These are phyloP conservation scores for Neomicropteryx cornuta DNA, from an alignment of 1,140 invertebrate species.

Conservation along the genomic window DNA sequence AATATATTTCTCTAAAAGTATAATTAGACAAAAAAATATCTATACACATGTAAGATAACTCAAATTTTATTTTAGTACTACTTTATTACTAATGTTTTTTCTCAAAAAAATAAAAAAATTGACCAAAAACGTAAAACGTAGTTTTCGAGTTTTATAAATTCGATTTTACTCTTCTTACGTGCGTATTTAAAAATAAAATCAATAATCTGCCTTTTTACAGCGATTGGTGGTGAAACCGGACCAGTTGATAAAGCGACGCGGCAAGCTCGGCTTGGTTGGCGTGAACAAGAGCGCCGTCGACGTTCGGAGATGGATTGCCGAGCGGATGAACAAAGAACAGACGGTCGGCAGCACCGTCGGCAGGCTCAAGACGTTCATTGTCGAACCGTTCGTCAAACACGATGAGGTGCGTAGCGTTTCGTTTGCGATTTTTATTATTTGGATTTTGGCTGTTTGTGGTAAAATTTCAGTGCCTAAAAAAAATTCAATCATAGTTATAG, in stretches of 20 bases:
- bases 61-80: too few relatives aligned
- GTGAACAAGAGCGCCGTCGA: conserved; percentile 75
- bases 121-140: background rate
- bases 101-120: too few relatives aligned
- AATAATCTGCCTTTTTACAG: conserved; percentile 30
- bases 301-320: conserved; percentile 79
- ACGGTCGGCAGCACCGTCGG: conserved; percentile 76
- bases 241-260: conserved; percentile 95
- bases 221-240: conserved; percentile 96
- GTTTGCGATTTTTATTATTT: too few relatives aligned
- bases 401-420: conserved; percentile 56
- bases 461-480: too few relatives aligned
- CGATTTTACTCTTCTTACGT: background rate
- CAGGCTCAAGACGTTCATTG: conserved; percentile 87
- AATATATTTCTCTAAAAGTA: too few relatives aligned
- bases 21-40: too few relatives aligned
- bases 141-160: background rate
- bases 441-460: too few relatives aligned
- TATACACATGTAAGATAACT: too few relatives aligned
- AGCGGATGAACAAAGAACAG: conserved; percentile 79
- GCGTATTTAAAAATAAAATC: background rate
- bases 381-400: conserved; percentile 94
- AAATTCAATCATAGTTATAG: too few relatives aligned
- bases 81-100: too few relatives aligned
- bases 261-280: conserved; percentile 94